A percentile compares a stretch with the other conserved stretches of the same genome.
These are phyloP conservation scores for Neotoxoptera formosana DNA, from an alignment of 1,140 invertebrate species.

Conservation along the genomic window DNA sequence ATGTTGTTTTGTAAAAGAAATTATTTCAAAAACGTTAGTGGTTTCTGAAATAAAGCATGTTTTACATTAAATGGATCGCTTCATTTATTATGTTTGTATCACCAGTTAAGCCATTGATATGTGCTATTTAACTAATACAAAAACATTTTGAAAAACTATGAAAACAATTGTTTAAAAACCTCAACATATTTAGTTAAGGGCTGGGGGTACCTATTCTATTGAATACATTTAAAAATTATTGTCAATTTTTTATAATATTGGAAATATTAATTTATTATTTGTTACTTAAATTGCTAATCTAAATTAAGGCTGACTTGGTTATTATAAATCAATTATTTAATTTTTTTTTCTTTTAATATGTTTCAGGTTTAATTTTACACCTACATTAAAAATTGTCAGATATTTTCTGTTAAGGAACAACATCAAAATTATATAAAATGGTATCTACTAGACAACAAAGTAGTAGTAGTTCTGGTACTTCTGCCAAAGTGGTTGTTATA, in stretches of 20 bases:
- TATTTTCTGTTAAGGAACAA: background rate
- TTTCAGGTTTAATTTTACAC: background rate
- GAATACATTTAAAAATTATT: too few relatives aligned
- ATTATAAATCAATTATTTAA: background rate
- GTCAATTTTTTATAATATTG: too few relatives aligned
- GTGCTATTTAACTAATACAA: too few relatives aligned
- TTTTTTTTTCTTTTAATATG: background rate
- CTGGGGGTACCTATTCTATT: too few relatives aligned
- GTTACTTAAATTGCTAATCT: background rate
- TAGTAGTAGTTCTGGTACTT: constrained; percentile 46
- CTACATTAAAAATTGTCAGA: background rate
- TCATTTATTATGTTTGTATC: background rate
- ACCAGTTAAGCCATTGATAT: background rate
- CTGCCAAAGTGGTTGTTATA: constrained; percentile 29
- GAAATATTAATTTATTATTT: too few relatives aligned
- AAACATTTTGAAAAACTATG: too few relatives aligned
- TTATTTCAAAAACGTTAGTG: too few relatives aligned
- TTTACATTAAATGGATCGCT: too few relatives aligned
- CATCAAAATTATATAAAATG: constrained; percentile 35
- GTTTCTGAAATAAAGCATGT: too few relatives aligned
- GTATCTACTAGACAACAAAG: constrained; percentile 52
- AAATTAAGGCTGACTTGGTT: background rate
- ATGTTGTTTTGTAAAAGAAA: too few relatives aligned
- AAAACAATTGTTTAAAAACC: too few relatives aligned
- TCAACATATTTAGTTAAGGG: too few relatives aligned